Evolutionary conservation across 2,797 vertebrate genomes (phyloP).

Genomic region (Macropus fuliginosus): DNA sequence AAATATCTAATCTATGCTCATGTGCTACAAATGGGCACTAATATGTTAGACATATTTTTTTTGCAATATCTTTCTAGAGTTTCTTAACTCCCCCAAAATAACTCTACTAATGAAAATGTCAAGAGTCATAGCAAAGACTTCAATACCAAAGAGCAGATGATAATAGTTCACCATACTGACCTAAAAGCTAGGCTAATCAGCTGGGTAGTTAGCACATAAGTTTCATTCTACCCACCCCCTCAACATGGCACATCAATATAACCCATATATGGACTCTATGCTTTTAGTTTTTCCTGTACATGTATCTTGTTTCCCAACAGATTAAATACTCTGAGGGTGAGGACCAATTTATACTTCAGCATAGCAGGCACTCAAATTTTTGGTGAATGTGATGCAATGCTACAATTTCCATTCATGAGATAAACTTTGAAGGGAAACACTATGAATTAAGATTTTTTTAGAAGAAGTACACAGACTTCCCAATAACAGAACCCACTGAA

Average conservation of each 20-base stretch:
- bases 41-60: not conserved
- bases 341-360: not conserved
- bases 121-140: not conserved
- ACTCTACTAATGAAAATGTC: not conserved
- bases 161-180: not conserved
- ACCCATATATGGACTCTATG: not conserved
- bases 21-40: not conserved
- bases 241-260: slow-evolving; percentile 1
- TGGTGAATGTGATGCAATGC: not conserved
- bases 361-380: not conserved
- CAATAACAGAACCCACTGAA: slow-evolving; percentile 46
- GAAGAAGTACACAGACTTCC: slow-evolving; percentile 40
- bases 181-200: not conserved
- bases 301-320: slow-evolving; percentile 25
- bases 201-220: not conserved
- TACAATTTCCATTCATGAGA: not conserved
- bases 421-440: not conserved
- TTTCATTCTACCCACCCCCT: not conserved
- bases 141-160: not conserved
- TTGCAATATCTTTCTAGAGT: not conserved
- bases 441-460: slow-evolving; percentile 27
- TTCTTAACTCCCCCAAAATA: not conserved
- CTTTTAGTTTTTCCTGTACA: slow-evolving; percentile 17
- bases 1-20: not conserved
- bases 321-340: slow-evolving; percentile 10